Conservation (phyloP, 2,888 invertebrate genomes). For the Ditylenchus weischeri region DNA sequence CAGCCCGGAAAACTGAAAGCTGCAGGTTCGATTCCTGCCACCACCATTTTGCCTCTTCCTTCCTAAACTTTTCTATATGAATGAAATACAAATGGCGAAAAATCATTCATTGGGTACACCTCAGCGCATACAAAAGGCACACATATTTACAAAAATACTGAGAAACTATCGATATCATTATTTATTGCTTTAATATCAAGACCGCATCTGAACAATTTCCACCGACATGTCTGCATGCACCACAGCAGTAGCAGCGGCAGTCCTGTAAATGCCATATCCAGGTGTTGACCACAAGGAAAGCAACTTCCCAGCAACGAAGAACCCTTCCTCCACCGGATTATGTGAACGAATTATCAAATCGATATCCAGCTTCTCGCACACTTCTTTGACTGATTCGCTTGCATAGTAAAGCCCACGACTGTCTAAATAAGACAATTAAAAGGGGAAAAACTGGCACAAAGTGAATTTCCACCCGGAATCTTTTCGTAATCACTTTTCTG, state of each 20-base stretch:
- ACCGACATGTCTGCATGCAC: slow-evolving; percentile 9
- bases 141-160: no score
- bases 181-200: no score
- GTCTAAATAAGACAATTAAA: slow-evolving; percentile 6
- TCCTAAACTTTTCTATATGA: no score
- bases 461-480: neutral
- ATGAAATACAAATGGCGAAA: no score
- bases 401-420: slow-evolving; percentile 9
- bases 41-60: no score
- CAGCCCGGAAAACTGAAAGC: no score
- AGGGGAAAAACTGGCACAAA: neutral
- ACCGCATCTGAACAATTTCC: slow-evolving; percentile 4
- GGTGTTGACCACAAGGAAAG: slow-evolving; percentile 20
- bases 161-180: no score
- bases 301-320: slow-evolving; percentile 10
- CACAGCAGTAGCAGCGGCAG: slow-evolving; percentile 6
- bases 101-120: no score
- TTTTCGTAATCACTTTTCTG: slow-evolving; percentile 5
- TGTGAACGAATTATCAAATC: slow-evolving; percentile 12
- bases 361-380: slow-evolving; percentile 4
- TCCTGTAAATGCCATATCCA: slow-evolving; percentile 9
- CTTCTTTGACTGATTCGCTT: slow-evolving; percentile 1
- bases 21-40: no score
- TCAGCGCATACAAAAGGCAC: no score
- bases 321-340: slow-evolving; percentile 11